Conservation (phyloP, 1,140 invertebrate species). For the Atta cephalotes region DNA sequence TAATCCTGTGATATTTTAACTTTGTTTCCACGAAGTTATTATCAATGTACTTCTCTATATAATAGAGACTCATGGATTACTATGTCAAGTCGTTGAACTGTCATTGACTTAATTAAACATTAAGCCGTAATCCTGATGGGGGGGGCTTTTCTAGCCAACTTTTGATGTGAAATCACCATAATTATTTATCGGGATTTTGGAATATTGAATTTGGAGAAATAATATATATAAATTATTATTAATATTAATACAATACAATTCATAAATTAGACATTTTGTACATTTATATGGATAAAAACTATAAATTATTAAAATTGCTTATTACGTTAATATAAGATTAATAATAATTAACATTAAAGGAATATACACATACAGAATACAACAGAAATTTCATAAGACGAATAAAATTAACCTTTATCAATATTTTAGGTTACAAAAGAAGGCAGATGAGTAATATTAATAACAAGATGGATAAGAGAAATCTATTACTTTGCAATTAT, state of each 20-base stretch:
- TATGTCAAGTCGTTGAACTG: not conserved
- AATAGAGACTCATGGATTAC: not conserved
- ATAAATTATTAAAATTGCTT: not conserved
- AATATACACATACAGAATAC: not conserved
- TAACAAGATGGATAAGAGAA: not conserved
- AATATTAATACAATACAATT: not conserved
- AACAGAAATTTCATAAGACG: too few relatives aligned
- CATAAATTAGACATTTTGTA: not conserved
- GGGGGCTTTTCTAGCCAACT: not conserved
- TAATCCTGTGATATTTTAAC: not conserved
- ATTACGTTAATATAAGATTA: not conserved
- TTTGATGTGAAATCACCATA: not conserved
- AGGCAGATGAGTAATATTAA: not conserved
- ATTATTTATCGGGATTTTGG: not conserved
- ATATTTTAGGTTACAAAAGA: not conserved
- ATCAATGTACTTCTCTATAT: not conserved
- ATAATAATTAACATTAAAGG: too few relatives aligned
- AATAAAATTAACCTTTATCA: not conserved
- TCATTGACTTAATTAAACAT: not conserved
- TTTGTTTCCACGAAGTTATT: not conserved
- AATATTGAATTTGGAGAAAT: not conserved
- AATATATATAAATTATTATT: not conserved
- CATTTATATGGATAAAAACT: not conserved
- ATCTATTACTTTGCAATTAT: constrained; percentile 4
- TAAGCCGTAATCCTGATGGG: not conserved